Conservation (phyloP, 1,140 invertebrate genomes). For the Ridgeia piscesae region DNA sequence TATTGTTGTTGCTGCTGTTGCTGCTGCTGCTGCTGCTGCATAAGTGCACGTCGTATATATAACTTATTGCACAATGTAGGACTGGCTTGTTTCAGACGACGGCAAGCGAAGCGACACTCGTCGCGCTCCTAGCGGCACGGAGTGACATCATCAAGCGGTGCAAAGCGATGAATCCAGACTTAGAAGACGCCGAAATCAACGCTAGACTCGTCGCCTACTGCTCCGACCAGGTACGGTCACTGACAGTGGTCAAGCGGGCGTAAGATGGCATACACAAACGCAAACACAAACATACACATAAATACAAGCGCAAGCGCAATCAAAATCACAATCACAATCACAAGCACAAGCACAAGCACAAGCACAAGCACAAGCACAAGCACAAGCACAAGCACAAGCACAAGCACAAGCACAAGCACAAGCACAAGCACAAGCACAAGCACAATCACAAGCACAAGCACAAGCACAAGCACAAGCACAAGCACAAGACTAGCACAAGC, state of each 20-base stretch:
- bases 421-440: too few species aligned
- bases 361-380: too few species aligned
- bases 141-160: conserved; percentile 73
- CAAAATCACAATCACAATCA: conserved; percentile 8
- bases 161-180: conserved; percentile 69
- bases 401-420: too few species aligned
- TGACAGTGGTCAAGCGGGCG: too few species aligned
- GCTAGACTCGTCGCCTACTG: conserved; percentile 91
- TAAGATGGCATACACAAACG: background rate
- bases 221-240: conserved; percentile 70
- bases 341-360: background rate
- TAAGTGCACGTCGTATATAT: background rate
- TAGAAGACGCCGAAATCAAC: conserved; percentile 86
- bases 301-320: background rate
- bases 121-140: conserved; percentile 85
- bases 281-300: background rate
- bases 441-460: background rate
- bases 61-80: conserved; percentile 6
- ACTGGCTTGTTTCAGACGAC: conserved; percentile 47
- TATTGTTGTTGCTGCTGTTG: conserved; percentile 13
- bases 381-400: too few species aligned
- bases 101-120: conserved; percentile 88
- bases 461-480: background rate
- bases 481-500: background rate
- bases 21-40: conserved; percentile 17